A percentile compares a stretch with the other conserved stretches of the same genome.
Conservation (phyloP, 2,113 vertebrate genomes). For the Psilopogon haemacephalus region DNA sequence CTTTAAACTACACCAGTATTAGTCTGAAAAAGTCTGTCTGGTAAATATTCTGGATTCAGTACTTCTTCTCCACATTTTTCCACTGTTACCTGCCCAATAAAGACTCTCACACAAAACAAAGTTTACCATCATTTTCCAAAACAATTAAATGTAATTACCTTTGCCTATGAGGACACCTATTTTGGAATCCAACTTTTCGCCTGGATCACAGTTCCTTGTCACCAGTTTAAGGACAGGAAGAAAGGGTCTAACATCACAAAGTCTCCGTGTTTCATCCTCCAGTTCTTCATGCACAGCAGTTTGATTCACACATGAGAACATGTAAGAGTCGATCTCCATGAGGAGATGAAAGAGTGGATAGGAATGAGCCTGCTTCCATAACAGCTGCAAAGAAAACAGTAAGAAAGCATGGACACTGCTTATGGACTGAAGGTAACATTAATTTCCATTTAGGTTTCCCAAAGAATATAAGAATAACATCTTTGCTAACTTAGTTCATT, state of each 20-base stretch:
- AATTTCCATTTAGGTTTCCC: not conserved
- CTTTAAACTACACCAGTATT: not conserved
- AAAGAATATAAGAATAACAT: not conserved
- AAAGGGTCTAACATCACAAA: slow-evolving; percentile 95
- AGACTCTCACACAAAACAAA: not conserved
- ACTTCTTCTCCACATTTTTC: not conserved
- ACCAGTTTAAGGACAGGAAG: slow-evolving; percentile 93
- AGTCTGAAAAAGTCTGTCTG: not conserved
- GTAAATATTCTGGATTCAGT: not conserved
- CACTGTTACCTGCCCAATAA: not conserved
- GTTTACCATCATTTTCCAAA: not conserved
- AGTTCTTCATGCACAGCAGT: slow-evolving; percentile 95
- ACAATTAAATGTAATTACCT: slow-evolving; percentile 76
- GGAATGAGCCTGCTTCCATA: slow-evolving; percentile 94
- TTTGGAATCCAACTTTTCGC: slow-evolving; percentile 94
- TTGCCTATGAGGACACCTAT: slow-evolving; percentile 97
- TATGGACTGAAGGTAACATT: not conserved
- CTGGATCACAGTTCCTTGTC: slow-evolving; percentile 89
- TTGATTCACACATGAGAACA: slow-evolving; percentile 98
- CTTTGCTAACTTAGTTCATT: not conserved
- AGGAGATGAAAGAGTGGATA: slow-evolving; percentile 92
- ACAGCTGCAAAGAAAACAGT: slow-evolving; percentile 77
- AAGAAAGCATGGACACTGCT: not conserved
- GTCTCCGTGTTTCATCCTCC: slow-evolving; percentile 91
- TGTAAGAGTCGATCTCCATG: slow-evolving; percentile 93